Base-by-base conservation (phyloP, 2,797 vertebrate species). In the Microcaecilia unicolor region DNA sequence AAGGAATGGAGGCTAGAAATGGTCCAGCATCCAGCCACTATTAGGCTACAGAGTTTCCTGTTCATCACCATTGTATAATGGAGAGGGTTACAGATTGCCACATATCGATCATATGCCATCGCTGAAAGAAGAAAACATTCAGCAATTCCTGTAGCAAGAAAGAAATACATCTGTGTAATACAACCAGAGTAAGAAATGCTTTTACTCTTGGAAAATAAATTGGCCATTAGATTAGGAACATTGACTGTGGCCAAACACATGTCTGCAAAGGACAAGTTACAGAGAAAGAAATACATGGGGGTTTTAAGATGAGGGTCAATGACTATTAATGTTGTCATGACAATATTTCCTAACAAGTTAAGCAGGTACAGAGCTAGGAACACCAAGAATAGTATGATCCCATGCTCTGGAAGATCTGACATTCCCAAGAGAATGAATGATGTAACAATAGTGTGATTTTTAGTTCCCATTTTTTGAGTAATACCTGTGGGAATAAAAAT, bases 341-440 rank as follows among this genome's bases (percentile, higher is more conserved):
- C 10, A 18, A 28, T 15, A n/a, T 41, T 41, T 18, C 39, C 39
- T 11, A 15, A 15, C 19, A 41, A 33, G 22, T 30, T 34, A 28
- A 41, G 18, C 22, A 41, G 18, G 22, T 41, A 41, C 39, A 41
- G 41, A 14, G 33, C 8, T 12, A 34, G 20, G 10, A 41, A 41
- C 12, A 34, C 12, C 18, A 7, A 34, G 27, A 34, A 41, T 8
- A 41, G 18, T 9, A 19, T 6, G 10, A 33, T 13, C 7, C 41
- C 25, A 25, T 41, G 6, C 13, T 34, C 31, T 28, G 39, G 39
- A 13, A 8, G 11, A 28, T 22, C 41, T 19, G 23, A 41, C 17
- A 41, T 31, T 18, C 39, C 39, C 41, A 34, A 20, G 10, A 41
- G 39, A 28, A 41, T 34, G n/a, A 41, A 41, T 33, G 41, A 39